Conservation (phyloP, 2,797 vertebrate species). For the Aphelocoma californica region DNA sequence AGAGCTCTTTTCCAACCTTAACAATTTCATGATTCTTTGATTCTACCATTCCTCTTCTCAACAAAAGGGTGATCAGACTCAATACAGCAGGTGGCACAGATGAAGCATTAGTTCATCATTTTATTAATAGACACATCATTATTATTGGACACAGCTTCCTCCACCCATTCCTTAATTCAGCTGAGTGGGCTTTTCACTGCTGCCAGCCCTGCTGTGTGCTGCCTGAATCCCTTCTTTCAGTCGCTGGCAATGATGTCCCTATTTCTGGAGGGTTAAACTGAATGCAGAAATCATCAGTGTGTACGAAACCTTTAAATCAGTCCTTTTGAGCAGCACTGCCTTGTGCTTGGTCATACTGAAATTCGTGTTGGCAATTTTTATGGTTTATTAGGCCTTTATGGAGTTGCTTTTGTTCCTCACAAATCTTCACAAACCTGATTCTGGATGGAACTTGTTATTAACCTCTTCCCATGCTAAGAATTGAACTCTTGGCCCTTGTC, state of each 20-base stretch:
- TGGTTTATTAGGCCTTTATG: slow-evolving; percentile 4
- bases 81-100: neutral
- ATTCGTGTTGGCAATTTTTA: neutral
- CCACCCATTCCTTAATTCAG: neutral
- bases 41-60: neutral
- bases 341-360: neutral
- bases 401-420: neutral
- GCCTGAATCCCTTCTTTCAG: neutral
- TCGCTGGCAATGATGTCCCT: neutral
- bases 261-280: neutral
- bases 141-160: neutral
- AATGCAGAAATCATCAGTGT: neutral
- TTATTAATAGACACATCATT: slow-evolving; percentile 35
- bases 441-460: neutral
- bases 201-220: neutral
- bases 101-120: neutral
- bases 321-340: neutral
- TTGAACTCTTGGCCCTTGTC: neutral
- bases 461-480: slow-evolving; percentile 18
- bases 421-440: neutral
- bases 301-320: neutral
- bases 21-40: neutral
- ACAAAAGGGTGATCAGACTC: neutral
- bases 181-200: neutral
- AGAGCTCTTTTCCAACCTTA: neutral